These are phyloP conservation scores for Xiphorhynchus erythropygius DNA, from an alignment of 2,797 vertebrate species.

Conservation along the genomic window DNA sequence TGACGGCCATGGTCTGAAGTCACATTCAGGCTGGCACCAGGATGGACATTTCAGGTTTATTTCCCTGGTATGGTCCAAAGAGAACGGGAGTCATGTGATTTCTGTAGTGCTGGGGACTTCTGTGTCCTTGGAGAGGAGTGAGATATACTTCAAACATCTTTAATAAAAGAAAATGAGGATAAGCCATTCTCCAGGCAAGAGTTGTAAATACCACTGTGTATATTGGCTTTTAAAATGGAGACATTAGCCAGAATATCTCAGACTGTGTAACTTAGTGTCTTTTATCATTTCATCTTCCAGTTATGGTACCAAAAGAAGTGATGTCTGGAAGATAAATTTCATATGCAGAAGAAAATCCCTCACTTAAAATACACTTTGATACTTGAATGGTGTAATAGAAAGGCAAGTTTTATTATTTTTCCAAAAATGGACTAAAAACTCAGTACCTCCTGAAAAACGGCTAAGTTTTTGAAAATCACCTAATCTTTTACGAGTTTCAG, in stretches of 20 bases:
- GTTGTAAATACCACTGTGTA: constrained; percentile 37
- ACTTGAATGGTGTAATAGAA: not conserved
- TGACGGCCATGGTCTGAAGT: not conserved
- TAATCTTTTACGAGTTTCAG: not conserved
- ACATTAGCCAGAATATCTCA: constrained; percentile 26
- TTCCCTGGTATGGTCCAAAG: not conserved
- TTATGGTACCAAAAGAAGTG: not conserved
- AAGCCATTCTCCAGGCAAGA: constrained; percentile 41
- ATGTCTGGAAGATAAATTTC: constrained; percentile 49
- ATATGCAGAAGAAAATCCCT: not conserved
- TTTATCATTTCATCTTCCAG: constrained; percentile 54
- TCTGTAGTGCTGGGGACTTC: not conserved
- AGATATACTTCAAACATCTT: constrained; percentile 29
- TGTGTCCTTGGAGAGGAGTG: not conserved
- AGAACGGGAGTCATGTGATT: not conserved
- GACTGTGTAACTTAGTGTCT: constrained; percentile 2
- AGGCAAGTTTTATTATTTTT: constrained; percentile 7
- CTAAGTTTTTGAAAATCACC: not conserved
- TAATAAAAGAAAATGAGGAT: constrained; percentile 35
- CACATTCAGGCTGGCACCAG: not conserved
- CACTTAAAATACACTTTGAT: constrained; percentile 23
- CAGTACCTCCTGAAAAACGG: not conserved
- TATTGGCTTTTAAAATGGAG: constrained; percentile 47
- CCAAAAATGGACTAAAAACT: constrained; percentile 21
- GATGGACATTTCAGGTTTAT: not conserved